phyloP scores from a whole-genome alignment of 1,140 invertebrate species.

The Tetranychus cinnabarinus region DNA sequence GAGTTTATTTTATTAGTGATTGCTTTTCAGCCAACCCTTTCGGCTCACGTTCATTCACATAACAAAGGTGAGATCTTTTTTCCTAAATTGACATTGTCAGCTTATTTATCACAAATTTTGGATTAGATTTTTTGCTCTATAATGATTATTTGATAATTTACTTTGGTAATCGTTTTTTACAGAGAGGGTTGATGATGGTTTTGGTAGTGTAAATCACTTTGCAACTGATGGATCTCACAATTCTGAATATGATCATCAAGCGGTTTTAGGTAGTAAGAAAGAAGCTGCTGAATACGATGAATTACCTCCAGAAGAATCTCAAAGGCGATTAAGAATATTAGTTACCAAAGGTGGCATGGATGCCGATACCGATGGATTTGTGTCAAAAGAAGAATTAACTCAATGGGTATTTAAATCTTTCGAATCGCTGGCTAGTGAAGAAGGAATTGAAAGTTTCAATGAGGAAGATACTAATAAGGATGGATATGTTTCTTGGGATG shows the following conservation, averaged over 20 bases:
- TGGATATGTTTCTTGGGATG: slow-evolving; percentile 16
- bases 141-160: too few species aligned
- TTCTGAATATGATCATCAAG: slow-evolving; percentile 8
- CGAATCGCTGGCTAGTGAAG: slow-evolving; percentile 64
- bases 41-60: too few species aligned
- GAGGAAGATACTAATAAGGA: slow-evolving; percentile 42
- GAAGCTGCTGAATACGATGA: slow-evolving; percentile 79
- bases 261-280: slow-evolving; percentile 49
- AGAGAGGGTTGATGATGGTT: not conserved
- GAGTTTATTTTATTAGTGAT: too few species aligned
- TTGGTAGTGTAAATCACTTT: not conserved
- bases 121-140: too few species aligned
- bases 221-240: not conserved
- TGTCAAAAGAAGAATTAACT: slow-evolving; percentile 58
- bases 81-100: too few species aligned
- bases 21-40: too few species aligned
- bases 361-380: slow-evolving; percentile 42
- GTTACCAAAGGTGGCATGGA: slow-evolving; percentile 58
- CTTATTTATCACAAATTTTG: too few species aligned
- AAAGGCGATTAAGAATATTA: slow-evolving; percentile 45
- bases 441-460: slow-evolving; percentile 56
- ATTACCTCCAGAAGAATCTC: slow-evolving; percentile 61
- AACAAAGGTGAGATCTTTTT: too few species aligned
- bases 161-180: too few species aligned
- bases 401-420: slow-evolving; percentile 84